phyloP scores from a whole-genome alignment of 2,797 vertebrate genomes.

The Varecia variegata region DNA sequence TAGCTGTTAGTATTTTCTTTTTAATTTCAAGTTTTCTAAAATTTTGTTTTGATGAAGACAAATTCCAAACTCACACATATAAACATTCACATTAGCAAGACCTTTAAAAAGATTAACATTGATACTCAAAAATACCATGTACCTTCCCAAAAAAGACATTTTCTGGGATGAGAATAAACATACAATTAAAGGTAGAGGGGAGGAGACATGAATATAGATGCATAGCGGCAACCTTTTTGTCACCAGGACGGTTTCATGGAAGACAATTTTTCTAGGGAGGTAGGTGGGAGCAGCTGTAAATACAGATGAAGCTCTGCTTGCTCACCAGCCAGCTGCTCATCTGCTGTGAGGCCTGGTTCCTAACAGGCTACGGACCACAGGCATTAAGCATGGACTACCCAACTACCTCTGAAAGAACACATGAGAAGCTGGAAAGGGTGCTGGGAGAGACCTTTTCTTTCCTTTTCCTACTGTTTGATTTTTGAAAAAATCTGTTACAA shows the following conservation, averaged over 20 bases:
- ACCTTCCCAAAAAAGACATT: not conserved
- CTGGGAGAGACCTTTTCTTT: not conserved
- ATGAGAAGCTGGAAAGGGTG: not conserved
- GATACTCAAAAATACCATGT: not conserved
- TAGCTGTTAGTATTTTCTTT: slow-evolving; percentile 65
- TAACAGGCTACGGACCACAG: too few relatives aligned
- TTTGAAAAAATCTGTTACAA: not conserved
- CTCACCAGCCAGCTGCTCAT: too few relatives aligned
- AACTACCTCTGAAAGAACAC: not conserved
- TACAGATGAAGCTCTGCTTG: too few relatives aligned
- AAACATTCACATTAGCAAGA: slow-evolving; percentile 4
- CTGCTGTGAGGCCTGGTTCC: too few relatives aligned
- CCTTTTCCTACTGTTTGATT: not conserved
- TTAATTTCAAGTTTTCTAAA: slow-evolving; percentile 12
- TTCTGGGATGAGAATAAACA: not conserved
- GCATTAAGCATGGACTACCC: not conserved
- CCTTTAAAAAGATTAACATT: not conserved
- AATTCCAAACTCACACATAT: not conserved
- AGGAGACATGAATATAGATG: not conserved
- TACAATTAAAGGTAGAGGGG: not conserved
- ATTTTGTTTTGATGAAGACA: slow-evolving; percentile 38
- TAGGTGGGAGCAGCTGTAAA: too few relatives aligned
- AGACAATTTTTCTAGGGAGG: too few relatives aligned
- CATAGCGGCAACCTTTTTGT: not conserved
- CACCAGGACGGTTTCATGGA: too few relatives aligned